Evolutionary conservation across 2,113 vertebrate species (phyloP), one percentile per base, ranked within the genome.

Genomic region (Cottus gobio): DNA sequence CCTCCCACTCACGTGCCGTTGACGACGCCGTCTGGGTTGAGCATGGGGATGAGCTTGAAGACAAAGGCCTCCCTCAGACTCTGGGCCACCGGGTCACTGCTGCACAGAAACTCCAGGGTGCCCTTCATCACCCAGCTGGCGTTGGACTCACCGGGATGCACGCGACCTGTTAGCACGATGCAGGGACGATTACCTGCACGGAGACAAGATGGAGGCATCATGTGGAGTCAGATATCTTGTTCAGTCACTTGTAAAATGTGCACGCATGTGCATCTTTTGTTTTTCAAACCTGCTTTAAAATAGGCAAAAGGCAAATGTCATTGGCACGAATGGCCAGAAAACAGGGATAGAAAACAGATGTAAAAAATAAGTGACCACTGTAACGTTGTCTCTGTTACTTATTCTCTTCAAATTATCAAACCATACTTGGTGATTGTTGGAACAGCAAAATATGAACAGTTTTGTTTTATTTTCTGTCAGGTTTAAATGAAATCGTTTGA

Each of bases 111-210:
- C 86, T 97, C 97, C 90, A 99, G 80, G 1, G 96, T 95, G 0
- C 98, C 98, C 90, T 97, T 98, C 96, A 98, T 97, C 62, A 98
- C 96, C 98, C 97, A 99, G 26, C 97, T 99, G 85, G 96, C 93
- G 34, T 99, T 99, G 85, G 96, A 96, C 87, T 99, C 98, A 0
- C 98, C 97, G 0, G 98, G 97, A 80, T 99, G 98, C 26, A 99
- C 97, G 0, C 97, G 94, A 2, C 95, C 95, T 0, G 95, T 95
- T 26, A 99, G 93, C 44, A 99, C 93, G 30, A 97, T 94, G 4
- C 93, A 97, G 0, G 95, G 95, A 3, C 97, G 96, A 37, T 63
- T 95, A 48, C 92, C 98, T 99, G 90, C 1, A 77, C 46, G 46
- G 50, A 63, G 7, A 77, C 4, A 75, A 46, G 2, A 37, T 2